phyloP scores from a whole-genome alignment of 2,113 vertebrate genomes.

The Rattus norvegicus region GRCr8 NC_086032.1:42021001-42021500 shows the following conservation, averaged over 20 bases:
- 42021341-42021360: neutral
- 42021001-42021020: too few relatives aligned
- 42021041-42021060: neutral
- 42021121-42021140: neutral
- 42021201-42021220: neutral
- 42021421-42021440: neutral
- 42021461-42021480: neutral
- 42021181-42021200: neutral
- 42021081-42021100: neutral
- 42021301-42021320: neutral
- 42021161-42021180: neutral
- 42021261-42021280: neutral
- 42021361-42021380: neutral
- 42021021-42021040: too few relatives aligned
- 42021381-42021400: neutral
- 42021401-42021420: neutral
- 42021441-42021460: neutral
- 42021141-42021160: neutral
- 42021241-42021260: neutral
- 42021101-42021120: constrained; percentile 1
- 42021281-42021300: neutral
- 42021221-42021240: neutral
- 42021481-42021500: rapidly evolving
- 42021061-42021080: neutral
- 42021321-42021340: neutral